Percentiles rank a stretch among this genome's conserved stretches.
These are phyloP conservation scores for Falco novaeseelandiae DNA, from an alignment of 2,797 vertebrate genomes.

Conservation along the genomic window DNA sequence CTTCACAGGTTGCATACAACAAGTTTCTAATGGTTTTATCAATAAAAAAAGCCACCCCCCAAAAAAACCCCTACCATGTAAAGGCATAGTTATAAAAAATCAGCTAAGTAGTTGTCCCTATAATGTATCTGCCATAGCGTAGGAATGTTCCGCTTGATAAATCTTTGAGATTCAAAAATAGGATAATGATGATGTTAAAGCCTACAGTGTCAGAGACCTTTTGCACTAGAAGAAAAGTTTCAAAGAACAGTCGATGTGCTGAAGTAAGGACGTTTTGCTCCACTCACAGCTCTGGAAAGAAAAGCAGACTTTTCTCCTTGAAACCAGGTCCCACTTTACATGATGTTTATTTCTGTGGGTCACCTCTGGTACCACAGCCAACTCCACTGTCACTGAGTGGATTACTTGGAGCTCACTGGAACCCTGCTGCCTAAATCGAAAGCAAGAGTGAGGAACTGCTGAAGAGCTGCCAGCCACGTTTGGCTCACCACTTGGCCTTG, in stretches of 20 bases:
- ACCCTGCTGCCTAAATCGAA: not conserved
- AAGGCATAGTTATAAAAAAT: not conserved
- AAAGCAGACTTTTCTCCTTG: not conserved
- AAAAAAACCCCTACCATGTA: accelerated
- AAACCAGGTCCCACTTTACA: not conserved
- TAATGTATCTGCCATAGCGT: not conserved
- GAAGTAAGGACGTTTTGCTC: not conserved
- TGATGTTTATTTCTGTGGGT: not conserved
- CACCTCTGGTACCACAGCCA: not conserved
- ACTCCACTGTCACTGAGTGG: accelerated
- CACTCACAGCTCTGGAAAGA: not conserved
- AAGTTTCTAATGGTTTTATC: not conserved
- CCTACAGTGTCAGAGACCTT: not conserved
- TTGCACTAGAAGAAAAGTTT: not conserved
- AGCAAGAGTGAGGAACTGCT: not conserved
- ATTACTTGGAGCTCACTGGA: not conserved
- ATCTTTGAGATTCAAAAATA: not conserved
- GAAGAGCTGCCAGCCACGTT: not conserved
- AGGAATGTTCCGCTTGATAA: not conserved
- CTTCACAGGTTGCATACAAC: not conserved
- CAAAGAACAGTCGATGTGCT: not conserved
- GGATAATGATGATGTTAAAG: not conserved
- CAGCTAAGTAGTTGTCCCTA: not conserved
- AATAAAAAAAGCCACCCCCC: not conserved
- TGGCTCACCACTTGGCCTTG: not conserved